Conservation (phyloP, 2,797 vertebrate species). For the Myotis pilosus region DNA sequence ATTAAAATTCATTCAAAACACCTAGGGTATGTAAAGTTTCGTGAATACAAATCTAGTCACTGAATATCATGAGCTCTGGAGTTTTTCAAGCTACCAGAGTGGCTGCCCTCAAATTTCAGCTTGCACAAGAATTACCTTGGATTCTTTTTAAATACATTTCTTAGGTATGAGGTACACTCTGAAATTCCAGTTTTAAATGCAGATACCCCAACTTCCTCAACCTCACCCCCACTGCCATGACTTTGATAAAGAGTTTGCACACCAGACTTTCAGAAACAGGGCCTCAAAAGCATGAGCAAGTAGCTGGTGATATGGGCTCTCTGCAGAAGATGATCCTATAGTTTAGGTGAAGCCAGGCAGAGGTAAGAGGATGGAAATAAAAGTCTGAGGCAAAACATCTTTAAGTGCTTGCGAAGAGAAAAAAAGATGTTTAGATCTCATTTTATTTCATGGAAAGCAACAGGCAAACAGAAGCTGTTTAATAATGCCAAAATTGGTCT, state of each 20-base stretch:
- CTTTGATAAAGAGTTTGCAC: not conserved
- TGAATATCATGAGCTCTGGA: not conserved
- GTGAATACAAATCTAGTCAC: not conserved
- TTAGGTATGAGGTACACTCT: not conserved
- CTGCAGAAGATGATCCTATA: not conserved
- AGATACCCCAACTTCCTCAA: not conserved
- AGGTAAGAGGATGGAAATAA: not conserved
- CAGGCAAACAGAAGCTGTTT: not conserved
- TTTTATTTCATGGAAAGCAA: not conserved
- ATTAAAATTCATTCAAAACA: not conserved
- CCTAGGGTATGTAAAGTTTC: not conserved
- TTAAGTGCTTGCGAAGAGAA: not conserved
- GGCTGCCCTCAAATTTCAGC: not conserved
- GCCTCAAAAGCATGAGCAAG: not conserved
- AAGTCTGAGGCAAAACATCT: not conserved
- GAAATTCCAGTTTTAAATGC: not conserved
- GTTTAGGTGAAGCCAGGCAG: not conserved
- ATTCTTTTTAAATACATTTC: not conserved
- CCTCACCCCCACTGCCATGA: not conserved
- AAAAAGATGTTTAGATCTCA: not conserved
- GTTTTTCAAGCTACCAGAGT: not conserved
- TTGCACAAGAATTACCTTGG: not conserved
- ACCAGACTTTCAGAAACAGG: not conserved
- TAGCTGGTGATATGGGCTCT: not conserved
- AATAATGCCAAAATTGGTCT: not conserved